Base-by-base conservation (phyloP, 2,113 vertebrate species). In the Sterrhoptilus dennistouni region DNA sequence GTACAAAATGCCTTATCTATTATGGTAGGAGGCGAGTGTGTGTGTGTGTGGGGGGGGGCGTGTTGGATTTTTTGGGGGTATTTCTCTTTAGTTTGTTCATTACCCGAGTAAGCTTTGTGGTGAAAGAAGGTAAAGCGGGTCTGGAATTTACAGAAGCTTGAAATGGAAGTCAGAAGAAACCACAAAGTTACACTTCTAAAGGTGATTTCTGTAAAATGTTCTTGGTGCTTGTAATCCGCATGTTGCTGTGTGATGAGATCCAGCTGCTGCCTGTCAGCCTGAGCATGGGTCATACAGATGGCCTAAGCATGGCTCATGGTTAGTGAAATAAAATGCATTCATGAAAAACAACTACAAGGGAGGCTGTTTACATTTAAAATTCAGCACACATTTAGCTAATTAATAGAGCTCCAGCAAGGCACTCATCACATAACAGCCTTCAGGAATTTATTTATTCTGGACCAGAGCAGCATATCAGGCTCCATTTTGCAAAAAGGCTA, bases 31-130 rank as follows among this genome's bases (percentile, higher is more conserved):
- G 1, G 3, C 28, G 12, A 35, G 29, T 10, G 16, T 14, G 53
- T 59, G 45, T 11, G 28, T 6, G 5, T 0, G 38, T 38, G 38
- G 38, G 38, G 38, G 1, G 16, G 5, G 3, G 2, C 15, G 18
- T 44, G 27, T 27, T 65, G 22, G 2, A 5, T 68, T 60, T 57
- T 57, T 47, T 14, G 3, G 9, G 4, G 19, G 6, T 8, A 2
- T n/a, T 70, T 71, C 31, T 66, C 12, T 12, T 40, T 61, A 12
- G 12, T 68, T 80, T 54, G 28, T 66, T 88, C 15, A 15, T 24
- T 65, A 83, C 23, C 63, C 44, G 18, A 19, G 20, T 36, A 45
- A 65, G 13, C 15, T 36, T 84, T 74, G 35, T 22, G 15, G 6
- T 70, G 56, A 28, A 94, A 60, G 53, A 59, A 54, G 14, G 13